Evolutionary conservation across 2,797 vertebrate species (phyloP).

Genomic region (Pipistrellus pipistrellus): DNA sequence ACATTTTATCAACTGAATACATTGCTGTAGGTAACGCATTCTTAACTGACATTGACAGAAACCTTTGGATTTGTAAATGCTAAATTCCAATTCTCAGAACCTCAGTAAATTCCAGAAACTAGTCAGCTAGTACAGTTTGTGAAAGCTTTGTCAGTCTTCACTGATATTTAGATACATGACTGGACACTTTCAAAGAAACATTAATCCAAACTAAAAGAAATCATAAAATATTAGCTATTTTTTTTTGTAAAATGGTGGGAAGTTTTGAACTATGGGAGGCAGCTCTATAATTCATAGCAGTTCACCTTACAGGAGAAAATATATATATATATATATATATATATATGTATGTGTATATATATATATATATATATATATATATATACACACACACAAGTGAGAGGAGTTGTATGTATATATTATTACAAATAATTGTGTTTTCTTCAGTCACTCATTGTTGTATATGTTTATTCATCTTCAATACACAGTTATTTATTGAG

Average conservation of each 20-base stretch:
- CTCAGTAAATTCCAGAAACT: background rate
- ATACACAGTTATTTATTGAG: background rate
- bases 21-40: background rate
- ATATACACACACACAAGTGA: background rate
- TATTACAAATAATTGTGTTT: background rate
- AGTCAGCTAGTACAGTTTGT: background rate
- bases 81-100: background rate
- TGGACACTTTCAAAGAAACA: background rate
- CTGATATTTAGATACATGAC: background rate
- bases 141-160: background rate
- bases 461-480: background rate
- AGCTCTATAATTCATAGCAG: background rate
- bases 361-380: background rate
- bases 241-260: background rate
- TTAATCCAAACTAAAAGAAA: background rate
- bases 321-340: too few relatives aligned
- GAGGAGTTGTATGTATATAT: background rate
- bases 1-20: background rate
- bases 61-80: background rate
- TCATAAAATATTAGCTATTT: background rate
- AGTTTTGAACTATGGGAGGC: background rate
- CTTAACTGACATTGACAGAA: background rate
- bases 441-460: background rate
- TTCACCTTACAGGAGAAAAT: background rate
- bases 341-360: background rate